Percentiles rank a stretch among this genome's conserved stretches.
These are phyloP conservation scores for Rotaria magnacalcarata DNA, from an alignment of 2,888 invertebrate species.

Conservation along the genomic window DNA sequence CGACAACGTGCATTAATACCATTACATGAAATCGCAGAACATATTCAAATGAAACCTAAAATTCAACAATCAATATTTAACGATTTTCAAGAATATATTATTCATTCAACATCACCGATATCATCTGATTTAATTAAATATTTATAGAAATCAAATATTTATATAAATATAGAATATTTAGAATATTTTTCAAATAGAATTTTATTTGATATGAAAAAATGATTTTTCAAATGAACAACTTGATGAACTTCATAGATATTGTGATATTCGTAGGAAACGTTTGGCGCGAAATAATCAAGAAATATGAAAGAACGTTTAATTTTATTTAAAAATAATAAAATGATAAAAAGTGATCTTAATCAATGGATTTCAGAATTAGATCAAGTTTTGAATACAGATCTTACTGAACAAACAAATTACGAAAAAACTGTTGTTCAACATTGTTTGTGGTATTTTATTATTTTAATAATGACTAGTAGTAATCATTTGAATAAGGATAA, in stretches of 20 bases:
- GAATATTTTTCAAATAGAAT: background rate
- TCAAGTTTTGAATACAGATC: background rate
- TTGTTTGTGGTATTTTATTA: background rate
- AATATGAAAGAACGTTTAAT: conserved; percentile 5
- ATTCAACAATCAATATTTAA: background rate
- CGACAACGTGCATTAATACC: background rate
- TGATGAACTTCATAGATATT: background rate
- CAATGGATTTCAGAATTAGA: background rate
- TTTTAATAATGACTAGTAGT: background rate
- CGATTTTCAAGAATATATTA: conserved; percentile 34
- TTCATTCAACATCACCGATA: background rate
- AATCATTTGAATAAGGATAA: background rate
- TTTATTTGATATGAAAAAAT: background rate
- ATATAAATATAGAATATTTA: background rate
- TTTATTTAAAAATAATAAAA: background rate
- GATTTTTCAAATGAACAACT: background rate
- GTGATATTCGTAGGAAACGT: background rate
- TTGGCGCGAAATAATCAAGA: background rate
- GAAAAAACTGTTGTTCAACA: background rate
- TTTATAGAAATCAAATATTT: background rate
- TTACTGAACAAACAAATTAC: background rate
- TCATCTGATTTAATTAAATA: background rate
- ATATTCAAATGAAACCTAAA: background rate
- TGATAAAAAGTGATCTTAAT: background rate
- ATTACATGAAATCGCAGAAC: background rate